These are phyloP conservation scores for Corticium candelabrum DNA, from an alignment of 37 sponge, comb jelly and placozoan genomes.

Conservation along the genomic window DNA sequence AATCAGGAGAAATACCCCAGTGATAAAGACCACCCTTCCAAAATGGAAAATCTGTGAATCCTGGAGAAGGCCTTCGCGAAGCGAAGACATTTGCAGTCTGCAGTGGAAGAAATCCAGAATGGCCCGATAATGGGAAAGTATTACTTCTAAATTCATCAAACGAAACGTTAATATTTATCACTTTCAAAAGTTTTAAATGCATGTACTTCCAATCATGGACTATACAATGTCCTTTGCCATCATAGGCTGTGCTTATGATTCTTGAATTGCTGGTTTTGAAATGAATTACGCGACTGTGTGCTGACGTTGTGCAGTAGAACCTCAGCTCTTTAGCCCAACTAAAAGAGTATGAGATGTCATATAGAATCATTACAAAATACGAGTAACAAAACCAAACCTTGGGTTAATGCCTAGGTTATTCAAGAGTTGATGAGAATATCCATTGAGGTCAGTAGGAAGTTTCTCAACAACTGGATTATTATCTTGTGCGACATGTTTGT, in stretches of 20 bases:
- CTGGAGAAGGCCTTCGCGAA: background rate
- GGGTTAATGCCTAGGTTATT: background rate
- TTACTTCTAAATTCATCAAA: background rate
- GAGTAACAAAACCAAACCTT: background rate
- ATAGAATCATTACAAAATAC: background rate
- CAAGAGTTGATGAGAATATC: background rate
- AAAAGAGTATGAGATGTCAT: background rate
- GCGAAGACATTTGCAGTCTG: background rate
- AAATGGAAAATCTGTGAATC: background rate
- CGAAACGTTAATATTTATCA: background rate
- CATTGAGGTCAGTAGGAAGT: background rate
- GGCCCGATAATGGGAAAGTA: background rate
- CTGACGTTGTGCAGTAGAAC: background rate
- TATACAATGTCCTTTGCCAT: background rate
- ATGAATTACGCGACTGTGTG: background rate
- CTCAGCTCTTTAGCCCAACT: background rate
- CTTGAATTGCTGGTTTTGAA: background rate
- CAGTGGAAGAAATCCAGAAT: background rate
- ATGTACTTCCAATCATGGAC: background rate
- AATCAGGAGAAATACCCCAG: background rate
- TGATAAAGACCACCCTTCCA: background rate
- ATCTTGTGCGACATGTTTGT: background rate
- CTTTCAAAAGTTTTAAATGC: too few relatives aligned
- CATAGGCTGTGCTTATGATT: background rate
- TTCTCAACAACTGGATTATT: background rate